These are phyloP conservation scores for Pristionchus japonicus DNA, from an alignment of 2,888 invertebrate genomes.

Conservation along the genomic window DNA sequence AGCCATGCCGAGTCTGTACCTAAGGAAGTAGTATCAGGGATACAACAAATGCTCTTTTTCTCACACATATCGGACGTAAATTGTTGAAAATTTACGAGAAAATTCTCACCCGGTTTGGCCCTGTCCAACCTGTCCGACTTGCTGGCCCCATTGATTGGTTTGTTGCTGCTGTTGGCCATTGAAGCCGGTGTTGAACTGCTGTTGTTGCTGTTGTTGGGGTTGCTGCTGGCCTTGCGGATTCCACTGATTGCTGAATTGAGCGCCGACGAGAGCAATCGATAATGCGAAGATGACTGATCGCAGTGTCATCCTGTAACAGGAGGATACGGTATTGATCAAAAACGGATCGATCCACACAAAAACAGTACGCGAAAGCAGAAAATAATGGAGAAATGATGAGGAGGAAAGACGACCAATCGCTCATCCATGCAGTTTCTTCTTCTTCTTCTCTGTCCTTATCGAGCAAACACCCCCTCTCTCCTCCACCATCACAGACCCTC, in stretches of 20 bases:
- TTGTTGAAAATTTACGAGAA: not conserved
- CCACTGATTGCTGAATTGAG: not conserved
- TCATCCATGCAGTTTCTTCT: slow-evolving; percentile 35
- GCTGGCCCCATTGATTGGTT: slow-evolving; percentile 47
- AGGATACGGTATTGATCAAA: slow-evolving; percentile 29
- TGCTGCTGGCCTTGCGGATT: slow-evolving; percentile 45
- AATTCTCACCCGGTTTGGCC: not conserved
- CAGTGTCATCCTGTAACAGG: slow-evolving; percentile 41
- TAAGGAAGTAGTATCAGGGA: not conserved
- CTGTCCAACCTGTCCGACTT: not conserved
- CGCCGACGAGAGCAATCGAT: not conserved
- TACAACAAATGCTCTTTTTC: not conserved
- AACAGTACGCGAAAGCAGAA: slow-evolving; percentile 42
- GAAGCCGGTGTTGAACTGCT: slow-evolving; percentile 48
- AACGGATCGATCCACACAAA: slow-evolving; percentile 41
- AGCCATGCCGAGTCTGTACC: slow-evolving; percentile 8
- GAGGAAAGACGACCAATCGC: slow-evolving; percentile 32
- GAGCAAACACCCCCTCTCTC: slow-evolving; percentile 40
- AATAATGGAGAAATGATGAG: not conserved
- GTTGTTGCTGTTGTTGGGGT: slow-evolving; percentile 51
- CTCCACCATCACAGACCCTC: not conserved
- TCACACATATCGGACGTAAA: not conserved
- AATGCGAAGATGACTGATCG: not conserved
- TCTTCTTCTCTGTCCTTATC: slow-evolving; percentile 41
- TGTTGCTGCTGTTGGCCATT: slow-evolving; percentile 39